Conservation (phyloP, 2,797 vertebrate genomes). For the Sciaenops ocellatus region DNA sequence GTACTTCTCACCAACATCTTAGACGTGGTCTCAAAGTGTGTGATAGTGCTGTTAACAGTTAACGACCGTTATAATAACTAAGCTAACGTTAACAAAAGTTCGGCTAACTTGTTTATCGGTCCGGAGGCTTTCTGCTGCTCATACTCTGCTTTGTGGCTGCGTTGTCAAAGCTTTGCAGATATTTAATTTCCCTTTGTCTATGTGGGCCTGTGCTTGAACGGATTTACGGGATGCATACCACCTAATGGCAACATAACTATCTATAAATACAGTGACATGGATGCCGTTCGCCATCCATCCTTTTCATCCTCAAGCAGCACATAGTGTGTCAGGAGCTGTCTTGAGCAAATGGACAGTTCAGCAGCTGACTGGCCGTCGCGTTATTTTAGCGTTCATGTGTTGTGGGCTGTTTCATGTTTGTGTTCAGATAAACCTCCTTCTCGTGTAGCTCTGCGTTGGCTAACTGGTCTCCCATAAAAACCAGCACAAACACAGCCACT, state of each 20-base stretch:
- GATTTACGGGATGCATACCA: slow-evolving; percentile 59
- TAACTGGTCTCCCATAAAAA: slow-evolving; percentile 4
- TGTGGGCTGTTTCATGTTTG: slow-evolving; percentile 13
- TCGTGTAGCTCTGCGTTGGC: background rate
- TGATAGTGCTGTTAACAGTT: slow-evolving; percentile 19
- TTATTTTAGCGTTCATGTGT: background rate
- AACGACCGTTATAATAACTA: slow-evolving; percentile 51
- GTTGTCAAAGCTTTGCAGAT: background rate
- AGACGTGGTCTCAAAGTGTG: background rate
- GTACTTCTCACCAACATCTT: fast-evolving
- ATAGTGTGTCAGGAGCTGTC: slow-evolving; percentile 27
- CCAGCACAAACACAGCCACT: slow-evolving; percentile 12
- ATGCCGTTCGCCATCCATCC: slow-evolving; percentile 37
- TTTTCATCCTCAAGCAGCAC: slow-evolving; percentile 28
- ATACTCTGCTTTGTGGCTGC: background rate
- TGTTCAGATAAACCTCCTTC: background rate
- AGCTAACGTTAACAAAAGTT: slow-evolving; percentile 63
- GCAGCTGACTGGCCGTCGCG: slow-evolving; percentile 16
- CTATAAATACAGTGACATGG: slow-evolving; percentile 71
- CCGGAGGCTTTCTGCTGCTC: background rate
- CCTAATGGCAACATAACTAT: slow-evolving; percentile 47
- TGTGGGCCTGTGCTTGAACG: slow-evolving; percentile 34
- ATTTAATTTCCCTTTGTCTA: background rate
- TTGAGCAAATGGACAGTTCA: slow-evolving; percentile 10
- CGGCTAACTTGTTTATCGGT: slow-evolving; percentile 39